These are phyloP conservation scores for Leptinotarsa rubiginosa DNA, from an alignment of 2,888 invertebrate genomes.

Conservation along the genomic window DNA sequence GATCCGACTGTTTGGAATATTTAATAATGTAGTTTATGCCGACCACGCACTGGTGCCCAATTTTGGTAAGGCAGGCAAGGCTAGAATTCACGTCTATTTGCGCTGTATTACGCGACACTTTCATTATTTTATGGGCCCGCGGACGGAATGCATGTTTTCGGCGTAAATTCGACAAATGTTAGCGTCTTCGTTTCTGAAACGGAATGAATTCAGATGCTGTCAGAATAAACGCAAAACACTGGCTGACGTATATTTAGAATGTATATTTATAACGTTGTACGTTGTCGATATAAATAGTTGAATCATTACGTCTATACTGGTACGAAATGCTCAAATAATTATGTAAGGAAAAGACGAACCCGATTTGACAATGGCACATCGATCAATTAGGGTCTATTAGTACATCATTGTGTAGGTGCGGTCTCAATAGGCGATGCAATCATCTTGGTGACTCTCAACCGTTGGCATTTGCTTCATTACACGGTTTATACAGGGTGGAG, in stretches of 20 bases:
- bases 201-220: constrained; percentile 39
- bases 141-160: constrained; percentile 22
- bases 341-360: constrained; percentile 47
- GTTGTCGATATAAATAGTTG: constrained; percentile 58
- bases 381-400: constrained; percentile 18
- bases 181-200: constrained; percentile 25
- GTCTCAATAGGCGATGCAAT: constrained; percentile 30
- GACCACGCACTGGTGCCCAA: constrained; percentile 60
- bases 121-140: constrained; percentile 35
- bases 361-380: constrained; percentile 42
- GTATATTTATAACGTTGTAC: constrained; percentile 59
- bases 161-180: constrained; percentile 1
- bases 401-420: constrained; percentile 13
- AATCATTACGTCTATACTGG: constrained; percentile 47
- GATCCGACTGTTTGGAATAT: constrained; percentile 39
- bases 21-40: constrained; percentile 52
- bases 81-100: constrained; percentile 44
- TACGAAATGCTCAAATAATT: constrained; percentile 45
- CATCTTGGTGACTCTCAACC: constrained; percentile 27
- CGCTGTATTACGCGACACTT: constrained; percentile 33
- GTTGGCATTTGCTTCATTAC: background rate
- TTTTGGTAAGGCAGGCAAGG: constrained; percentile 60
- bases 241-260: constrained; percentile 58
- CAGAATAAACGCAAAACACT: constrained; percentile 39
- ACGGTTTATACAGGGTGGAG: background rate